These are phyloP conservation scores for Halichondria panicea DNA, from an alignment of 37 sponge, comb jelly and placozoan genomes.

Conservation along the genomic window DNA sequence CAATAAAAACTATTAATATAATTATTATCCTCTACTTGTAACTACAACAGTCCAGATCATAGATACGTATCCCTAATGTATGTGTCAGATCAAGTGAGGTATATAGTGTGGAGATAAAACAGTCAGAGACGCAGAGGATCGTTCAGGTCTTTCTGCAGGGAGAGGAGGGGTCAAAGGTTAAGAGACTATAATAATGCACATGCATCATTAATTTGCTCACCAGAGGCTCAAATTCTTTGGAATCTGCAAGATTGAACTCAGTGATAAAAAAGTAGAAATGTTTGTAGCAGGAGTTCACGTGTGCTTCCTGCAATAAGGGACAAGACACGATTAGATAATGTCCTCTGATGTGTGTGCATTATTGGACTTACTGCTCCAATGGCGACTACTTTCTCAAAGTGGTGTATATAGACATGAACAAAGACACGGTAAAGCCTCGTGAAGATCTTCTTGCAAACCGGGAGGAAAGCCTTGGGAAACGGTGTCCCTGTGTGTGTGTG, in stretches of 20 bases:
- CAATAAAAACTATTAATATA: no score
- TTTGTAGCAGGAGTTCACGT: constrained; percentile 92
- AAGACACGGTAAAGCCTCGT: constrained; percentile 90
- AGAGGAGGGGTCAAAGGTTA: no score
- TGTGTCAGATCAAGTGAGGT: no score
- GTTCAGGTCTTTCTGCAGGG: no score
- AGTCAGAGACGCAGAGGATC: no score
- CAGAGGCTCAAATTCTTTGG: constrained; percentile 89
- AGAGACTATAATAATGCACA: no score
- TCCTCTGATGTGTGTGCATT: background rate
- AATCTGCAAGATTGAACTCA: constrained; percentile 69
- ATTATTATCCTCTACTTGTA: no score
- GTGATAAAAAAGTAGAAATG: constrained; percentile 91
- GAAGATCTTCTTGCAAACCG: constrained; percentile 86
- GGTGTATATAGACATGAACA: constrained; percentile 95
- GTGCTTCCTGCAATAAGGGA: constrained; percentile 73
- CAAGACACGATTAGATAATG: no score
- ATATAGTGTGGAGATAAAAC: no score
- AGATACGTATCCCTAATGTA: no score
- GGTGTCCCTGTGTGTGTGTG: constrained; percentile 56
- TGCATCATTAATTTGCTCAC: constrained; percentile 48
- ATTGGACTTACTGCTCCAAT: constrained; percentile 82
- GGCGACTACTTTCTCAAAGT: constrained; percentile 80
- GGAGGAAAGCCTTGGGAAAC: constrained; percentile 84
- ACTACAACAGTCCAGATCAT: no score